Evolutionary conservation across 2,113 vertebrate species (phyloP).

Genomic region (Machaerirhynchus nigripectus): DNA sequence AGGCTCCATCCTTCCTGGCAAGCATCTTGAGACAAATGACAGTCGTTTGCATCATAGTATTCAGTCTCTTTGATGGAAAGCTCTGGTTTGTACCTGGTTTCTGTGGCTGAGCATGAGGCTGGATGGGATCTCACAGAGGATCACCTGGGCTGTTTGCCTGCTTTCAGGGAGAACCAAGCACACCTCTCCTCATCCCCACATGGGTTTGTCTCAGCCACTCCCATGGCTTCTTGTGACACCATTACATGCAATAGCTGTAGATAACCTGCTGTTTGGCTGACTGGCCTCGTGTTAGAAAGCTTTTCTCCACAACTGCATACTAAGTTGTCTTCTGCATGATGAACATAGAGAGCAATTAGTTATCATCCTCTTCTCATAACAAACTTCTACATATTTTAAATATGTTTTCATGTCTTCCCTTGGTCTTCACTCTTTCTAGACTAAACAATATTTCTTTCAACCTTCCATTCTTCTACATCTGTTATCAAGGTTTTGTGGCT

Average conservation of each 20-base stretch:
- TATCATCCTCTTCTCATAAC: neutral
- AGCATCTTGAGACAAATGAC: neutral
- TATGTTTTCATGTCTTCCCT: neutral
- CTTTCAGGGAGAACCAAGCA: neutral
- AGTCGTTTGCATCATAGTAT: accelerated
- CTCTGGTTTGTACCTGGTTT: neutral
- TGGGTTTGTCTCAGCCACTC: neutral
- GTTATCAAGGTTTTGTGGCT: neutral
- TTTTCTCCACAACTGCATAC: neutral
- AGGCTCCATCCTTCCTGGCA: neutral
- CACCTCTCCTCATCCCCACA: neutral
- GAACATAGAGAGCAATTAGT: neutral
- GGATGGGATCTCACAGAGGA: accelerated
- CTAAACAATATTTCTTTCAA: slow-evolving; percentile 21
- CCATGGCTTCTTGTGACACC: accelerated
- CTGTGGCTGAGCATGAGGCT: neutral
- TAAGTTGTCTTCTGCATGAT: neutral
- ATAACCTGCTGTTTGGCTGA: neutral
- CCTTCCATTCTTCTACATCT: neutral
- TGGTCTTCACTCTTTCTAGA: neutral
- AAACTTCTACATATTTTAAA: neutral
- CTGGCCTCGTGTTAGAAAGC: neutral
- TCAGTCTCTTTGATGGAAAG: neutral
- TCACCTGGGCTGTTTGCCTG: neutral
- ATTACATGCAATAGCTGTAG: neutral